Conservation (phyloP, 2,113 vertebrate species). For the Lycaon pictus region DNA sequence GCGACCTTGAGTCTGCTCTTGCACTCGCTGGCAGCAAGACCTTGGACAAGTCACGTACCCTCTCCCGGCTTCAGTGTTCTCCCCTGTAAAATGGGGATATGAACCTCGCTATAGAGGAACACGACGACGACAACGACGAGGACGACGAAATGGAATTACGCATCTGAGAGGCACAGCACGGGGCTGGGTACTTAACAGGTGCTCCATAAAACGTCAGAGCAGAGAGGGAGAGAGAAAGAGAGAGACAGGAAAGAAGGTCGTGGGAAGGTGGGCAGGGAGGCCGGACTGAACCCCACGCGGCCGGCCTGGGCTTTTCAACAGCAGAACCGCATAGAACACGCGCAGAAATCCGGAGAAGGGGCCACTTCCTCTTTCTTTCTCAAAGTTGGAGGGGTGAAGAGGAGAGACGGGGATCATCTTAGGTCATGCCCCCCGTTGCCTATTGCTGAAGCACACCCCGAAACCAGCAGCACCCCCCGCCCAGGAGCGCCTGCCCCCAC, state of each 20-base stretch:
- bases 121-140: not conserved
- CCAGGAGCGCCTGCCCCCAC: accelerated
- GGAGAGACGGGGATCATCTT: not conserved
- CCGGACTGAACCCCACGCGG: not conserved
- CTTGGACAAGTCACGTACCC: not conserved
- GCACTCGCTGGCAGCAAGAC: not conserved
- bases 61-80: not conserved
- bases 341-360: not conserved
- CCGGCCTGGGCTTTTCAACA: not conserved
- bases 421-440: not conserved
- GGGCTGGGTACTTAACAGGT: not conserved
- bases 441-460: not conserved
- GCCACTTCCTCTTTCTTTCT: not conserved
- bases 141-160: not conserved
- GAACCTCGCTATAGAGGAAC: not conserved
- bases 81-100: not conserved
- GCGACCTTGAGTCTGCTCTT: not conserved
- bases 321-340: not conserved
- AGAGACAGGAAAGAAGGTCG: not conserved
- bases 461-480: not conserved
- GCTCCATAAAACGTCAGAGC: not conserved
- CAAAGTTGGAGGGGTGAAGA: not conserved
- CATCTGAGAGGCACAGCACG: not conserved
- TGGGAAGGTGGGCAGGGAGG: not conserved
- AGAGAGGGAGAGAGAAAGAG: not conserved